These are phyloP conservation scores for Yponomeuta evonymella DNA, from an alignment of 2,888 invertebrate species.

Conservation along the genomic window DNA sequence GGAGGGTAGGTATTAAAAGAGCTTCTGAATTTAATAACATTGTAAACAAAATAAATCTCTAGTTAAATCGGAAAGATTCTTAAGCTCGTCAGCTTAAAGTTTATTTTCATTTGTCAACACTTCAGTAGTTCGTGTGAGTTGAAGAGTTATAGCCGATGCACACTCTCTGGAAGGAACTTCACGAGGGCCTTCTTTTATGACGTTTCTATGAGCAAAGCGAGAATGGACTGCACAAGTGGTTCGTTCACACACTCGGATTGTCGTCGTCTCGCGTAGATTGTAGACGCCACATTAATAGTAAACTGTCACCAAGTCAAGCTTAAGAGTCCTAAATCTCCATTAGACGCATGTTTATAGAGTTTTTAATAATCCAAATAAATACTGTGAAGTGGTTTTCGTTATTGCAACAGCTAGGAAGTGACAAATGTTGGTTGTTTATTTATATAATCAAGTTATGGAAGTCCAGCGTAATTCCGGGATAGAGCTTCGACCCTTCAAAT, in stretches of 20 bases:
- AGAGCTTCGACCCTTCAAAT: slow-evolving; percentile 20
- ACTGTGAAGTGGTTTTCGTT: slow-evolving; percentile 51
- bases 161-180: too few relatives aligned
- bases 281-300: slow-evolving; percentile 15
- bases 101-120: slow-evolving; percentile 3
- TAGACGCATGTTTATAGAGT: slow-evolving; percentile 54
- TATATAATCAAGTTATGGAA: slow-evolving; percentile 39
- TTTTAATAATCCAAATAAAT: slow-evolving; percentile 54
- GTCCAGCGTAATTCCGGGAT: slow-evolving; percentile 19
- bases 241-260: too few relatives aligned
- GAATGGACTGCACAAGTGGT: too few relatives aligned
- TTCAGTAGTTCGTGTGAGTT: neutral
- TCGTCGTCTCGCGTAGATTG: too few relatives aligned
- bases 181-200: too few relatives aligned
- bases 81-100: neutral
- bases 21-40: slow-evolving; percentile 22
- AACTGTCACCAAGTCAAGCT: slow-evolving; percentile 33
- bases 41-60: slow-evolving; percentile 23
- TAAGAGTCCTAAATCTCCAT: slow-evolving; percentile 44
- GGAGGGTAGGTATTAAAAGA: slow-evolving; percentile 15
- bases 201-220: too few relatives aligned
- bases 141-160: neutral
- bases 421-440: slow-evolving; percentile 26
- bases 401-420: slow-evolving; percentile 38
- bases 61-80: neutral